A percentile compares a stretch with the other conserved stretches of the same genome.
Evolutionary conservation across 2,797 vertebrate genomes (phyloP).

Genomic region (Scomberomorus guttatus): DNA sequence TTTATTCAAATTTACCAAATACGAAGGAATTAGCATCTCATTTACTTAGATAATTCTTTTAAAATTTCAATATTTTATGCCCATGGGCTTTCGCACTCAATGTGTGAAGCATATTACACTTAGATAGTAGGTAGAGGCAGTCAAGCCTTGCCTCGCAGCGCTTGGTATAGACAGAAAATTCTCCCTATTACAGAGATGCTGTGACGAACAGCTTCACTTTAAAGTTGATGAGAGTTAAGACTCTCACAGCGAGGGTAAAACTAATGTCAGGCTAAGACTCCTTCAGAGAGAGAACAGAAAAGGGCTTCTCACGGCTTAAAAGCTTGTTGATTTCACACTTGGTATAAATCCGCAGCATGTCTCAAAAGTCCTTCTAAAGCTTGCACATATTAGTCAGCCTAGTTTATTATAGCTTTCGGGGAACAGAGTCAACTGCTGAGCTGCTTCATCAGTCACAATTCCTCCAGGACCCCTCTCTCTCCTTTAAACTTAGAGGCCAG

Average conservation of each 20-base stretch:
- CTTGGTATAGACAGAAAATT: not conserved
- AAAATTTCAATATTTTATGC: not conserved
- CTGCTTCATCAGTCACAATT: conserved; percentile 63
- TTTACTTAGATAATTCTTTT: not conserved
- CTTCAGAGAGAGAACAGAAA: conserved; percentile 46
- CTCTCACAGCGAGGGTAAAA: conserved; percentile 46
- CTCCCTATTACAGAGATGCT: conserved; percentile 13
- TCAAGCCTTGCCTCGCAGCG: conserved; percentile 11
- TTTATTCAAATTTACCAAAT: conserved; percentile 24
- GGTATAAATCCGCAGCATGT: conserved; percentile 58
- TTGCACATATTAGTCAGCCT: conserved; percentile 57
- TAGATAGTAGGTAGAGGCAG: conserved; percentile 8
- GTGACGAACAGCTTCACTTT: conserved; percentile 35
- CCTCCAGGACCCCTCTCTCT: conserved; percentile 43
- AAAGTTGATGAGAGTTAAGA: conserved; percentile 44
- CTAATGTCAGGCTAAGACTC: conserved; percentile 42
- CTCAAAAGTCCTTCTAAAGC: conserved; percentile 57
- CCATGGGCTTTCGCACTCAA: not conserved
- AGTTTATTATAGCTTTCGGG: conserved; percentile 61
- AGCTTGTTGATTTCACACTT: conserved; percentile 72
- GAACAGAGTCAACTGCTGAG: conserved; percentile 46
- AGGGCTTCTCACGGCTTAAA: conserved; percentile 50
- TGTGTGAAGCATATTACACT: conserved; percentile 13
- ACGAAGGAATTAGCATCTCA: conserved; percentile 16
- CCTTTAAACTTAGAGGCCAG: conserved; percentile 54